Evolutionary conservation across 2,888 invertebrate genomes (phyloP).

Genomic region (Hirtodrosophila cameraria): DNA sequence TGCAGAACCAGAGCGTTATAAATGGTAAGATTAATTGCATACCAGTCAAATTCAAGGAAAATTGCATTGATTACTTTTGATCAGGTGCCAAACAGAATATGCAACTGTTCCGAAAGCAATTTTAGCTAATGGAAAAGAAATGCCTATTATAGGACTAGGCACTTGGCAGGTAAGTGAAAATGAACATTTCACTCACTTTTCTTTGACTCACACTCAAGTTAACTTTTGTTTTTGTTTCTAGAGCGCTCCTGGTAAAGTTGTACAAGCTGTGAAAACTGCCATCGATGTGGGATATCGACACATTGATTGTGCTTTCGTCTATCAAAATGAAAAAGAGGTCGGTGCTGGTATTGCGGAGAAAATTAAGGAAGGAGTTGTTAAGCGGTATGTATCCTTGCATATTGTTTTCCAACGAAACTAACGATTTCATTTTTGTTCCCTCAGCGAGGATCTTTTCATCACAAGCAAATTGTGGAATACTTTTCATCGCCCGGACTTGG

Average conservation of each 20-base stretch:
- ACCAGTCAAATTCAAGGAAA: no score
- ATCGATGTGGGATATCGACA: slow-evolving; percentile 92
- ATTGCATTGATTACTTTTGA: no score
- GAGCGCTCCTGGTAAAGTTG: slow-evolving; percentile 88
- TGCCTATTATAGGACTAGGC: slow-evolving; percentile 61
- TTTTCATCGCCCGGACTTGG: slow-evolving; percentile 91
- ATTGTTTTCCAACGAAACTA: neutral
- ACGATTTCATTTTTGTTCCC: slow-evolving; percentile 8
- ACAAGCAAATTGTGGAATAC: slow-evolving; percentile 95
- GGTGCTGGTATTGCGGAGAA: slow-evolving; percentile 88
- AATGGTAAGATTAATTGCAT: slow-evolving; percentile 38
- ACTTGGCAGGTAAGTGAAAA: slow-evolving; percentile 47
- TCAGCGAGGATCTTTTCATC: slow-evolving; percentile 88
- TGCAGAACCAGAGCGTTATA: slow-evolving; percentile 22
- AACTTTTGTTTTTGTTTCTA: slow-evolving; percentile 39
- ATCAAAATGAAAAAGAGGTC: slow-evolving; percentile 90
- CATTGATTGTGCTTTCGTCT: slow-evolving; percentile 90
- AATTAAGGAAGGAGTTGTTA: slow-evolving; percentile 88
- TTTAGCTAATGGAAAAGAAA: slow-evolving; percentile 31
- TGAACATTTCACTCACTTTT: no score
- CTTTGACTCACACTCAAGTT: neutral
- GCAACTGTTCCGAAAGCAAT: slow-evolving; percentile 31
- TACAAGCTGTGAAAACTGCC: slow-evolving; percentile 89
- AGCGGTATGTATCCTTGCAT: slow-evolving; percentile 86
- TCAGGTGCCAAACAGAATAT: slow-evolving; percentile 29